Conservation (phyloP, 2,888 invertebrate genomes). For the Rhamnusium bicolor region DNA sequence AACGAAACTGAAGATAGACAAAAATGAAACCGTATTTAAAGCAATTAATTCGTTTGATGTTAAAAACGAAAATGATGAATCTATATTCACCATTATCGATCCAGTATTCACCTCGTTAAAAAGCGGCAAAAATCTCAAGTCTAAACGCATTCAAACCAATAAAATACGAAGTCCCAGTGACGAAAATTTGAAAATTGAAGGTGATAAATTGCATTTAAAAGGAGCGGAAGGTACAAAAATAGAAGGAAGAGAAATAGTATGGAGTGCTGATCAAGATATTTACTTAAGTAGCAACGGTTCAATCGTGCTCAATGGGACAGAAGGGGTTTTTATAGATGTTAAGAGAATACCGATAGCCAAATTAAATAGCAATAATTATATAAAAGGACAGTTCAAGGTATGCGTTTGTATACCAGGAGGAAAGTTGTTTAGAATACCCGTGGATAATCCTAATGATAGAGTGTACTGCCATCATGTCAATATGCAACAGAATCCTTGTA, state of each 20-base stretch:
- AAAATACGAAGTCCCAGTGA: constrained; percentile 83
- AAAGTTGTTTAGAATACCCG: constrained; percentile 84
- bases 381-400: constrained; percentile 83
- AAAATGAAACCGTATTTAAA: constrained; percentile 78
- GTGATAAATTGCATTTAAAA: constrained; percentile 80
- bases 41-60: constrained; percentile 79
- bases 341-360: constrained; percentile 81
- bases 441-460: constrained; percentile 74
- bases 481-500: constrained; percentile 79
- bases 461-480: constrained; percentile 77
- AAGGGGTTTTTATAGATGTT: constrained; percentile 82
- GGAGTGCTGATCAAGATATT: constrained; percentile 87
- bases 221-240: constrained; percentile 87
- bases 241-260: constrained; percentile 81
- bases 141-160: constrained; percentile 80
- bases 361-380: constrained; percentile 64
- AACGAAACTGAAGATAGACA: constrained; percentile 74
- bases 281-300: constrained; percentile 84
- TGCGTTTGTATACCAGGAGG: constrained; percentile 94
- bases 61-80: constrained; percentile 75
- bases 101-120: constrained; percentile 82
- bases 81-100: constrained; percentile 83
- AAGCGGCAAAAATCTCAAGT: constrained; percentile 77
- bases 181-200: constrained; percentile 78
- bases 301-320: constrained; percentile 79